These are phyloP conservation scores for Apoda limacodes DNA, from an alignment of 2,888 invertebrate genomes.

Conservation along the genomic window DNA sequence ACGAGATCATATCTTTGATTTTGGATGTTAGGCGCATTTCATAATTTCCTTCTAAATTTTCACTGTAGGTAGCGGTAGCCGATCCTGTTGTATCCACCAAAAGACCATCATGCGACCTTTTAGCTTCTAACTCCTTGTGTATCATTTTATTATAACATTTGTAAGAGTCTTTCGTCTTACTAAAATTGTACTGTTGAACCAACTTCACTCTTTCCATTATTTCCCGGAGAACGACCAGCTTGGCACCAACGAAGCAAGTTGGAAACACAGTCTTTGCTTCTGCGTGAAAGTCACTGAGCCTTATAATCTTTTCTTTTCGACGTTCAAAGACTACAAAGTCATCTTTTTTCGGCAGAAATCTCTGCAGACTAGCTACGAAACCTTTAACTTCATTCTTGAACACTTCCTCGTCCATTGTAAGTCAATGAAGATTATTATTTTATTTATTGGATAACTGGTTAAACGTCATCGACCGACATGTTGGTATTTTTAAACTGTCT, in stretches of 20 bases:
- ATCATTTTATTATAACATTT: conserved; percentile 43
- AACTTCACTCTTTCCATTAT: conserved; percentile 50
- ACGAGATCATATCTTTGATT: conserved; percentile 50
- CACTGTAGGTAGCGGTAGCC: conserved; percentile 50
- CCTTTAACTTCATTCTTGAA: conserved; percentile 51
- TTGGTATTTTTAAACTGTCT: conserved; percentile 45
- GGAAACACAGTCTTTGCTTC: conserved; percentile 58
- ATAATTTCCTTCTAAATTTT: conserved; percentile 36
- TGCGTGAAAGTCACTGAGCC: conserved; percentile 45
- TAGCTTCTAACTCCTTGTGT: conserved; percentile 50
- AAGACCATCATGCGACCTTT: conserved; percentile 37
- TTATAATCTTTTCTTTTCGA: conserved; percentile 30
- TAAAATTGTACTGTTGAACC: conserved; percentile 53
- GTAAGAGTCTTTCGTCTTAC: conserved; percentile 44
- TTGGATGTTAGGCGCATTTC: conserved; percentile 48
- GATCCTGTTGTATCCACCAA: conserved; percentile 47
- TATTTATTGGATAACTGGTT: conserved; percentile 41
- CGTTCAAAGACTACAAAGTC: conserved; percentile 36
- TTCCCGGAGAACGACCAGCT: conserved; percentile 42
- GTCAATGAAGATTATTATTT: conserved; percentile 29
- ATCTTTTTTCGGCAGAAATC: conserved; percentile 50
- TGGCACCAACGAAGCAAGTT: conserved; percentile 52
- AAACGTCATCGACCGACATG: conserved; percentile 53
- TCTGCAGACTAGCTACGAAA: conserved; percentile 44
- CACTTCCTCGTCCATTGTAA: conserved; percentile 52